Evolutionary conservation across 1,140 invertebrate species (phyloP), one percentile per base, ranked within the genome.

Genomic region (Drosophila tristis): DNA sequence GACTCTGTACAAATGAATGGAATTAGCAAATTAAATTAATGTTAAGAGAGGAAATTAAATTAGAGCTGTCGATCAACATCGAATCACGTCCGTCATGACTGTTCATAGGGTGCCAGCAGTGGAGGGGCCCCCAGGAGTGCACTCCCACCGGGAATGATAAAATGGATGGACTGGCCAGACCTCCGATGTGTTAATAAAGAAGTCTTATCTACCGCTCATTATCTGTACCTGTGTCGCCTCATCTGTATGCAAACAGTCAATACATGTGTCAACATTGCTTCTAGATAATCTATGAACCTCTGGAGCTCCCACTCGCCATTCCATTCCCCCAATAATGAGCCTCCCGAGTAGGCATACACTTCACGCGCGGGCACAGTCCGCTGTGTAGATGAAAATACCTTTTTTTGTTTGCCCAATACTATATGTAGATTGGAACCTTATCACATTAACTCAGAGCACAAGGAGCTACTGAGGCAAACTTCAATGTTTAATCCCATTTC

Each of bases 151-250:
- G 25, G 61, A 58, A 58, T 66, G 61, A 75, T 49, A 70, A 58
- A 75, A 39, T 56, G 50, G n/a, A 45, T 16, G 8, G 50, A 11
- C 39, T 16, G 8, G 35, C 25, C 43, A 20, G 64, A 61, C 58
- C 58, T 49, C 71, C 29, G 31, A 70, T 51, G 74, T 76, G 73
- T 76, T 76, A 76, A 76, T 76, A 76, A 76, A 60, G 45, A 63
- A 20, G 29, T 23, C 74, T 76, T 76, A 76, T 76, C 74, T 50
- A 20, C 20, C 26, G 35, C 63, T 53, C 73, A 76, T 76, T 76
- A 76, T 76, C 74, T 68, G 49, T 56, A 75, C 73, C 71, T 75
- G 70, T 74, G 73, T 58, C 49, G 60, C 43, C 49, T 58, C 35
- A 47, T 47, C 11, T 26, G 45, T 54, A 51, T 55, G 54, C 44